Evolutionary conservation across 1,140 invertebrate genomes (phyloP).

Genomic region (Campodea augens): DNA sequence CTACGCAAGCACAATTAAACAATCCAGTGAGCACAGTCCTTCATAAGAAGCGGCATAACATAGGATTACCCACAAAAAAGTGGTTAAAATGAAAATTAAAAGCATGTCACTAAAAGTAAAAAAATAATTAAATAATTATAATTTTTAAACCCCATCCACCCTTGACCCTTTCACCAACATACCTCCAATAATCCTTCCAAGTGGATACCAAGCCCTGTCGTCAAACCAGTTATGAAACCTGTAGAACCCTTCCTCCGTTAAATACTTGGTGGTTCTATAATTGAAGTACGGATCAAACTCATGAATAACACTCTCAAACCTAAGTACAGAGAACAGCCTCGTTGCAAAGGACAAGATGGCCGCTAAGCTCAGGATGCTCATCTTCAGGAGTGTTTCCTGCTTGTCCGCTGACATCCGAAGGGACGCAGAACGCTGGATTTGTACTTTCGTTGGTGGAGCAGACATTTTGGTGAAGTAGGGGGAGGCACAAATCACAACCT

Average conservation of each 20-base stretch:
- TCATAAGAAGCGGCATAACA: too few species aligned
- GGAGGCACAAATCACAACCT: too few species aligned
- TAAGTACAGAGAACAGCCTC: constrained; percentile 83
- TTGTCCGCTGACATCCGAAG: constrained; percentile 55
- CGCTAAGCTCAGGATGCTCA: constrained; percentile 75
- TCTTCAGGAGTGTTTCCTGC: constrained; percentile 83
- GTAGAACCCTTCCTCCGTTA: constrained; percentile 93
- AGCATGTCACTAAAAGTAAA: too few species aligned
- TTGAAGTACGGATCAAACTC: constrained; percentile 99
- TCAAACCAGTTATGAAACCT: constrained; percentile 99
- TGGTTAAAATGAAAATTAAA: too few species aligned
- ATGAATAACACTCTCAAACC: constrained; percentile 95
- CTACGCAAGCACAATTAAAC: too few species aligned
- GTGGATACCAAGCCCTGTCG: constrained; percentile 93
- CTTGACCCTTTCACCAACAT: too few species aligned
- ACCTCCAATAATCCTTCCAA: constrained; percentile 91
- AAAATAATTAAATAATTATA: too few species aligned
- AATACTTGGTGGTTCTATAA: constrained; percentile 85
- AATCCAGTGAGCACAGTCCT: too few species aligned
- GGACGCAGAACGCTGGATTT: not conserved
- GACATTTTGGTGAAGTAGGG: too few species aligned
- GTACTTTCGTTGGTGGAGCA: too few species aligned
- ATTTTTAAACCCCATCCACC: too few species aligned
- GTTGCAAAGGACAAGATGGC: constrained; percentile 88
- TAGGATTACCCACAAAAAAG: too few species aligned